Percentiles rank a stretch among this genome's conserved stretches.
These are phyloP conservation scores for Nannoperca obscura DNA, from an alignment of 2,797 vertebrate species.

Conservation along the genomic window DNA sequence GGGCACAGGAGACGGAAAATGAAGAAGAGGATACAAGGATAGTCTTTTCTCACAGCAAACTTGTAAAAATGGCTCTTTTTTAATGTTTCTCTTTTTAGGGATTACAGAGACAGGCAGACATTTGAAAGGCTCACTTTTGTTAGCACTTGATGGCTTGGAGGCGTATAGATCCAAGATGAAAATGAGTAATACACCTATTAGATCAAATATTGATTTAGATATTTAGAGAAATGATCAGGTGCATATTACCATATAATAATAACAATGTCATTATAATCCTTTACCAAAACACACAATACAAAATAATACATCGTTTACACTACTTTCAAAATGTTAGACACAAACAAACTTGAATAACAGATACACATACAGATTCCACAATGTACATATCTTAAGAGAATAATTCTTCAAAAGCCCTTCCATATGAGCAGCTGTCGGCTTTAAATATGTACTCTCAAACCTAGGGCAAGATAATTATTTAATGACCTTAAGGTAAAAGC, in stretches of 20 bases:
- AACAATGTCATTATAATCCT: not conserved
- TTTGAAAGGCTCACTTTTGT: constrained; percentile 21
- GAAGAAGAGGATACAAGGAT: constrained; percentile 31
- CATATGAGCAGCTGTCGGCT: constrained; percentile 27
- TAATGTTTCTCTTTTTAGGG: constrained; percentile 32
- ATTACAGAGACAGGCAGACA: constrained; percentile 47
- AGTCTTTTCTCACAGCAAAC: constrained; percentile 50
- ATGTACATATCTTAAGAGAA: constrained; percentile 36
- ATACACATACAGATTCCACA: constrained; percentile 23
- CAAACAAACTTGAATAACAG: constrained; percentile 21
- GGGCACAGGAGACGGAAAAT: constrained; percentile 48
- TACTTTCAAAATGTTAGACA: constrained; percentile 2
- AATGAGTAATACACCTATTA: not conserved
- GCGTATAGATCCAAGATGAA: not conserved
- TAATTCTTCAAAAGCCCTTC: not conserved
- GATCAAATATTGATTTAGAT: constrained; percentile 15
- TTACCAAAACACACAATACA: not conserved
- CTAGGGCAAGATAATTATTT: constrained; percentile 75
- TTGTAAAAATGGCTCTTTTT: constrained; percentile 39
- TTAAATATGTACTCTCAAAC: constrained; percentile 68
- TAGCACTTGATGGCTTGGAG: constrained; percentile 8
- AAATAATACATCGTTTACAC: not conserved
- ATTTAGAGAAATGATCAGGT: constrained; percentile 7
- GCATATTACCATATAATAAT: not conserved
- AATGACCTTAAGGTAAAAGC: constrained; percentile 71